These are phyloP conservation scores for Microchrysa polita DNA, from an alignment of 2,888 invertebrate species.

Conservation along the genomic window DNA sequence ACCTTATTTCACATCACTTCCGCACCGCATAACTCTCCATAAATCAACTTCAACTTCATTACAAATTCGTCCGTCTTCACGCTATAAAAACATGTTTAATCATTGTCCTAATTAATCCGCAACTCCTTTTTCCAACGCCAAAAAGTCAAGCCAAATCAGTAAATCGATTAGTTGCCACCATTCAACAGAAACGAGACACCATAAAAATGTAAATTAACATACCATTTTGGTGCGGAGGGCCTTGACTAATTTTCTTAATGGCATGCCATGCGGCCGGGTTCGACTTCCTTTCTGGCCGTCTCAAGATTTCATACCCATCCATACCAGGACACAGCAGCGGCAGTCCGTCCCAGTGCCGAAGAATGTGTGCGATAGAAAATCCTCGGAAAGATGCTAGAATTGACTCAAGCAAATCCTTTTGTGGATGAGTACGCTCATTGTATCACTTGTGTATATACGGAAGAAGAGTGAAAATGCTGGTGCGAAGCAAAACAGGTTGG, in stretches of 20 bases:
- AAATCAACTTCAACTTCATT: constrained; percentile 16
- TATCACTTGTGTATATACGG: neutral
- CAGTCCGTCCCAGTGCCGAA: too few relatives aligned
- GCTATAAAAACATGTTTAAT: constrained; percentile 23
- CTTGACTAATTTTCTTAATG: constrained; percentile 27
- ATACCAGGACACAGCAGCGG: too few relatives aligned
- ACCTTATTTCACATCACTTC: too few relatives aligned
- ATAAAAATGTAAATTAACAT: constrained; percentile 41
- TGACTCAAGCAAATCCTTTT: neutral
- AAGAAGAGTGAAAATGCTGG: neutral
- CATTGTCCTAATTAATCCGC: constrained; percentile 26
- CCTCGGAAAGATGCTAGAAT: neutral
- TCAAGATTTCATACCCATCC: constrained; percentile 21
- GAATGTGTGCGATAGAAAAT: constrained; percentile 1
- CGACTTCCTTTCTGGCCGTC: constrained; percentile 19
- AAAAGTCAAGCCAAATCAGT: constrained; percentile 34
- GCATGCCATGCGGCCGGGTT: neutral
- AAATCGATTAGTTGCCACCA: constrained; percentile 34
- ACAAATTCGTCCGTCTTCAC: constrained; percentile 13
- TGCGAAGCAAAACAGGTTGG: constrained; percentile 11
- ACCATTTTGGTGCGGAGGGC: constrained; percentile 13
- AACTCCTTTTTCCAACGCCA: constrained; percentile 3
- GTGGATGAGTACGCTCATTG: constrained; percentile 1
- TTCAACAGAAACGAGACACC: constrained; percentile 14
- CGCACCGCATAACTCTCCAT: neutral